Base-by-base conservation (phyloP, 2,113 vertebrate species). In the Thamnaconus septentrionalis region DNA sequence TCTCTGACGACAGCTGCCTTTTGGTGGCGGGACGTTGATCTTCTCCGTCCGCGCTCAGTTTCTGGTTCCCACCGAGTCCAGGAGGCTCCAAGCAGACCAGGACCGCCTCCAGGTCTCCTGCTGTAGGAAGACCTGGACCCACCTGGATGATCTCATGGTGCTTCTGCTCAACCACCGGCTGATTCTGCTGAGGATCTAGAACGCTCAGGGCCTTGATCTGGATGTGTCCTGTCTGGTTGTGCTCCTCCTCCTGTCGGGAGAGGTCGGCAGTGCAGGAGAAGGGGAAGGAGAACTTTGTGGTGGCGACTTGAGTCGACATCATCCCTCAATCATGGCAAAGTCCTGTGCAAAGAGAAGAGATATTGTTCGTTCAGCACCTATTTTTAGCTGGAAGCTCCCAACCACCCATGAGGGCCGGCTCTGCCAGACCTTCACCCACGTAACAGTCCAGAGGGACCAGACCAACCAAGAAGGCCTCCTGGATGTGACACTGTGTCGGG, bases 1-100 rank as follows among this genome's bases (percentile, higher is more conserved):
- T 91, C 80, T 92, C 91, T 0, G 86, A 87, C 0, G 91, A 92
- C 69, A 92, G 89, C 83, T 93, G 91, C 3, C 90, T 86, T 80
- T 93, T 92, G 0, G 91, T 75, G 4, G 73, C 76, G 0, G 88
- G 88, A 7, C 91, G 89, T 52, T 90, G 85, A 7, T 86, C 86
- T 61, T 93, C 91, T 5, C 78, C 53, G 65, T 85, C 86, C 1
- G 6, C 82, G 6, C 61, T 80, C 82, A 85, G 87, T 50, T 89
- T 92, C 1, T 67, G 82, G 2, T 53, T 41, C 18, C 3, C 6
- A 52, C 64, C 61, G 73, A 5, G 77, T 42, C 7, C 68, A 67
- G 5, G 74, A n/a, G 2, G 18, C 18, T 12, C 51, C n/a, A 45
- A 61, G 59, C 44, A 46, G 41, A 6, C 59, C 7, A 41, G 45